Percentiles rank a stretch among this genome's conserved stretches.
Conservation (phyloP, 2,888 invertebrate species). For the Chrysopilus asiliformis region DNA sequence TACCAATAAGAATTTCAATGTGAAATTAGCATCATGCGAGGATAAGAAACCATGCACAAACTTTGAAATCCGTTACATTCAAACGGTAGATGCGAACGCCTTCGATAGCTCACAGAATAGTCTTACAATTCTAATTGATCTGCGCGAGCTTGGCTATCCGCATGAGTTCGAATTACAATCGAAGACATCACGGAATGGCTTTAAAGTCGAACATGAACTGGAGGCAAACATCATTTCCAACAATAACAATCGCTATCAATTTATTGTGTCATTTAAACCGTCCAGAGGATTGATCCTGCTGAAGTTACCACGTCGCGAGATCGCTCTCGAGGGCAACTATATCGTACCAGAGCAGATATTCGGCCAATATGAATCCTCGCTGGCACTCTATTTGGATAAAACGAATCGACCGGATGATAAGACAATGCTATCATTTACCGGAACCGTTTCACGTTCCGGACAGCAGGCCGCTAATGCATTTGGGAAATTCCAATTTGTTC, state of each 20-base stretch:
- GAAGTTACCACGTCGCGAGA: conserved; percentile 52
- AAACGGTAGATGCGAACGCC: conserved; percentile 20
- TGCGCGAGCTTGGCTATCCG: conserved; percentile 58
- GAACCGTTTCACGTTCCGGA: conserved; percentile 41
- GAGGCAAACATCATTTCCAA: conserved; percentile 58
- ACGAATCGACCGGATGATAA: conserved; percentile 55
- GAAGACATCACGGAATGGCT: conserved; percentile 43
- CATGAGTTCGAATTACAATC: conserved; percentile 62
- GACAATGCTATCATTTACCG: conserved; percentile 41
- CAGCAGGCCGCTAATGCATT: conserved; percentile 37
- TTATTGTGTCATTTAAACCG: conserved; percentile 51
- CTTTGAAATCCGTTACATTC: conserved; percentile 39
- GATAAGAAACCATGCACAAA: conserved; percentile 67
- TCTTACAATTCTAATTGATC: conserved; percentile 50
- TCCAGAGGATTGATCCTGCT: conserved; percentile 48
- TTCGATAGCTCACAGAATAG: conserved; percentile 42
- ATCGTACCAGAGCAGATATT: conserved; percentile 38
- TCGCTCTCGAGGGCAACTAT: conserved; percentile 47
- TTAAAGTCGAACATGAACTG: conserved; percentile 48
- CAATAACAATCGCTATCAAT: conserved; percentile 57
- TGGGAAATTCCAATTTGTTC: conserved; percentile 48
- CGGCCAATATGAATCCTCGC: conserved; percentile 49
- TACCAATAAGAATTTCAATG: conserved; percentile 58
- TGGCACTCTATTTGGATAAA: conserved; percentile 56
- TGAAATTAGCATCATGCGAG: conserved; percentile 59